These are phyloP conservation scores for Halichoeres trimaculatus DNA, from an alignment of 2,113 vertebrate genomes.

Conservation along the genomic window DNA sequence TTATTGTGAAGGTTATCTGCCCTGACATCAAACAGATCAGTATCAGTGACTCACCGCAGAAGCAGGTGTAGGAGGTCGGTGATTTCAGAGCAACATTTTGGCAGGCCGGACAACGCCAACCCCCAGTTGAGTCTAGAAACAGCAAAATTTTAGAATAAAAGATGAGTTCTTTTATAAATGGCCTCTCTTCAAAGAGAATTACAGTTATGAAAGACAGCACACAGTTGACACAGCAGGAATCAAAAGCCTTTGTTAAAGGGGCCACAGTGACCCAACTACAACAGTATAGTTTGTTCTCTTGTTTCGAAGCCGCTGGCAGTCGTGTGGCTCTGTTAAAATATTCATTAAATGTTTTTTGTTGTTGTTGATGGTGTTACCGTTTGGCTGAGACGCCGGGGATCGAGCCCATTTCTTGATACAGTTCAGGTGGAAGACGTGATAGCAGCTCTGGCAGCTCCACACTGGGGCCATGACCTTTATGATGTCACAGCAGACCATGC, in stretches of 20 bases:
- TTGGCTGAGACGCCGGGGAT: slow-evolving; percentile 95
- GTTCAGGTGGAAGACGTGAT: slow-evolving; percentile 96
- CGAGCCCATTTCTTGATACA: slow-evolving; percentile 99
- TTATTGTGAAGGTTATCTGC: neutral
- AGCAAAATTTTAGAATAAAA: neutral
- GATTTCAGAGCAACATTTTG: slow-evolving; percentile 91
- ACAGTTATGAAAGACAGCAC: neutral
- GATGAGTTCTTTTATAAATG: too few relatives aligned
- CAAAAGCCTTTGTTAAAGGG: slow-evolving; percentile 1
- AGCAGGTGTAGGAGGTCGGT: slow-evolving; percentile 92
- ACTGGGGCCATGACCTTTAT: slow-evolving; percentile 91
- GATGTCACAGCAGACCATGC: slow-evolving; percentile 98
- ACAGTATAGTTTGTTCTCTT: neutral
- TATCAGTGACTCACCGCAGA: slow-evolving; percentile 89
- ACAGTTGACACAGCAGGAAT: slow-evolving; percentile 36
- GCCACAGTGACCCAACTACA: slow-evolving; percentile 7
- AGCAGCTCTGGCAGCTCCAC: slow-evolving; percentile 98
- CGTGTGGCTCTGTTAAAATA: neutral
- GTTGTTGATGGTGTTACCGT: slow-evolving; percentile 80
- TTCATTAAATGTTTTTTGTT: neutral
- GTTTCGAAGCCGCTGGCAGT: neutral
- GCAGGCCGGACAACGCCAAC: slow-evolving; percentile 98
- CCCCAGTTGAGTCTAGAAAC: slow-evolving; percentile 88
- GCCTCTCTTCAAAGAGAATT: too few relatives aligned
- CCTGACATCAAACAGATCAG: neutral